Evolutionary conservation across 2,797 vertebrate genomes (phyloP), one percentile per base, ranked within the genome.

Genomic region (Danionella dracula): DNA sequence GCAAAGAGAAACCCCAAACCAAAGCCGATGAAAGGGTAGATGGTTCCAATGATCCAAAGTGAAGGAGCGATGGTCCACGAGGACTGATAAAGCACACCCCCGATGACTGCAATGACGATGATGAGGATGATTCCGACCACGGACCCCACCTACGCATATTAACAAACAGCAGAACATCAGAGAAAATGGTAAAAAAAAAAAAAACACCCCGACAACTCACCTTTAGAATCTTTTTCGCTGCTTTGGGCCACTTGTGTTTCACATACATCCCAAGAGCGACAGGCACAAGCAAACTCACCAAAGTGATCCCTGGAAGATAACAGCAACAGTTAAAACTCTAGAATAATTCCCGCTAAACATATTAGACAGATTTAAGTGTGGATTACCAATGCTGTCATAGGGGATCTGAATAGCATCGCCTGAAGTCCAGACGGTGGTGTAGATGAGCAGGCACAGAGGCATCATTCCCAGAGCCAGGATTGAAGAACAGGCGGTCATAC

Each of bases 391-490:
- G 59, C 84, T 99, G 20, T 92, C 49, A 1, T 90, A 99, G 2
- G 96, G 96, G 72, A 99, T 93, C 57, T 89, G 59, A 72, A 99
- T 90, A 34, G 77, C 60, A 5, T 78, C 48, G 0, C 84, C 1
- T 34, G 93, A 87, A 0, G 90, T 92, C 95, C 96, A 99, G 59
- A 72, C 58, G 29, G 87, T 86, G 63, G 95, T 94, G 74, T 99
- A 99, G 76, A 98, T 53, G 46, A 91, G 79, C 44, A 99, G 90
- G 75, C 94, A 98, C 44, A 99, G 90, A 0, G 97, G 97, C 97
- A 99, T 99, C 97, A 99, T 98, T 19, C 96, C 97, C 83, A 99
- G 76, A n/a, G 94, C 96, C 72, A 99, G 32, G 57, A 99, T 74
- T 0, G 96, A 96, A 49, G 96, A 98, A 49, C 95, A 99, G 8